phyloP scores from a whole-genome alignment of 1,140 invertebrate species.

The Zaprionus kolodkinae region DNA sequence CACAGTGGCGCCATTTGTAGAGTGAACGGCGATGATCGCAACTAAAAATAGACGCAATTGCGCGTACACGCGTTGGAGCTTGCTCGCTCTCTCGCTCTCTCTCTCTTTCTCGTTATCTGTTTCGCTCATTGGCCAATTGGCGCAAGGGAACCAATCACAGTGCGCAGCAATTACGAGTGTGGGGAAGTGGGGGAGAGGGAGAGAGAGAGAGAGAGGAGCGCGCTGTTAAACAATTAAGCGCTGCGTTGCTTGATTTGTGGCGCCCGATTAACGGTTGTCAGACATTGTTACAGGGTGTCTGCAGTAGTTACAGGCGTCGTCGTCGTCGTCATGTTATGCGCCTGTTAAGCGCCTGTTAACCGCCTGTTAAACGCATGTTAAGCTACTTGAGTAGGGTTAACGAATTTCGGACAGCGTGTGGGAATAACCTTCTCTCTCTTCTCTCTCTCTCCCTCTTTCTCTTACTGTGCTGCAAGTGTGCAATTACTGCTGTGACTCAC shows the following conservation, averaged over 20 bases:
- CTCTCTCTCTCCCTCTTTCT: background rate
- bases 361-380: constrained; percentile 22
- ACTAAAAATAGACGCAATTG: constrained; percentile 38
- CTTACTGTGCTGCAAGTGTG: background rate
- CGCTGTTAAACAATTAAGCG: constrained; percentile 42
- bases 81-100: background rate
- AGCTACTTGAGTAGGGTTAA: constrained; percentile 65
- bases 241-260: constrained; percentile 51
- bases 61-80: background rate
- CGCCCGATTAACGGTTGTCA: constrained; percentile 75
- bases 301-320: background rate
- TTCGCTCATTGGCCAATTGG: background rate
- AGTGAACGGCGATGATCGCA: constrained; percentile 23
- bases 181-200: too few relatives aligned
- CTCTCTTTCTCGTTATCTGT: constrained; percentile 5
- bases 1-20: constrained; percentile 43
- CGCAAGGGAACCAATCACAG: constrained; percentile 27
- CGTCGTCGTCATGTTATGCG: constrained; percentile 27
- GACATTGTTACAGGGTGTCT: constrained; percentile 42
- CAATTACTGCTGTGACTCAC: constrained; percentile 25
- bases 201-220: background rate
- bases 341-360: constrained; percentile 40
- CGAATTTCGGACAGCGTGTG: constrained; percentile 47
- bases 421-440: constrained; percentile 35
- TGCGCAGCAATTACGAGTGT: constrained; percentile 11